Conservation (phyloP, 2,797 vertebrate species). For the Hipposideros larvatus region DNA sequence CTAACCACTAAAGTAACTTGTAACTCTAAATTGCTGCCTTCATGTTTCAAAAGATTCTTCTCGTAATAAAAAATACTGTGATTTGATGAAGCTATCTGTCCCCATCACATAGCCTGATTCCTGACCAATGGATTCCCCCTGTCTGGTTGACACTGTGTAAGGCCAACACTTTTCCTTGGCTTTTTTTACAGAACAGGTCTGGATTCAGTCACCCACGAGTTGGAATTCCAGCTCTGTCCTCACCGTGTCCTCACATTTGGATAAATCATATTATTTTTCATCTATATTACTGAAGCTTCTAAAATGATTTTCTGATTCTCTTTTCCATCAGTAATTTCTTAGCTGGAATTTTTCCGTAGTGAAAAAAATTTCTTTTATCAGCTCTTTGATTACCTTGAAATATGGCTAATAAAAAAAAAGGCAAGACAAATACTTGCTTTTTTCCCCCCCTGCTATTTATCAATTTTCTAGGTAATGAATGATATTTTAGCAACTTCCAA, state of each 20-base stretch:
- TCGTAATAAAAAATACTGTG: background rate
- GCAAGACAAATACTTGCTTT: background rate
- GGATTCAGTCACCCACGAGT: background rate
- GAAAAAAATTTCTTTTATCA: background rate
- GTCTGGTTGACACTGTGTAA: background rate
- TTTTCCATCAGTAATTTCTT: slow-evolving; percentile 3
- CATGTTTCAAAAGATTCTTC: background rate
- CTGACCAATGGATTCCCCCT: background rate
- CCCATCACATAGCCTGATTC: background rate
- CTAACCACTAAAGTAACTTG: background rate
- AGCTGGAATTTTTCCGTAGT: background rate
- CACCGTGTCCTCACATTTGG: background rate
- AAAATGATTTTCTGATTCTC: slow-evolving; percentile 19
- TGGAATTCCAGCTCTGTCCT: background rate
- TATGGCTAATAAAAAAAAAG: background rate
- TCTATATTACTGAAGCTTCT: background rate
- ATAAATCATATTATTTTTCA: background rate
- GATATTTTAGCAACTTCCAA: background rate
- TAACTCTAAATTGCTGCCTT: background rate
- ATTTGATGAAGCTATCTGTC: background rate
- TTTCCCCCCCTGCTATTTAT: background rate
- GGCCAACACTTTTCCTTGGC: background rate
- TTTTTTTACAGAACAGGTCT: background rate
- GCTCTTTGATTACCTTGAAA: background rate
- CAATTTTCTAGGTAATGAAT: slow-evolving; percentile 1